Evolutionary conservation across 2,888 invertebrate species (phyloP), one percentile per base, ranked within the genome.

Genomic region (Perizoma affinitatum): DNA sequence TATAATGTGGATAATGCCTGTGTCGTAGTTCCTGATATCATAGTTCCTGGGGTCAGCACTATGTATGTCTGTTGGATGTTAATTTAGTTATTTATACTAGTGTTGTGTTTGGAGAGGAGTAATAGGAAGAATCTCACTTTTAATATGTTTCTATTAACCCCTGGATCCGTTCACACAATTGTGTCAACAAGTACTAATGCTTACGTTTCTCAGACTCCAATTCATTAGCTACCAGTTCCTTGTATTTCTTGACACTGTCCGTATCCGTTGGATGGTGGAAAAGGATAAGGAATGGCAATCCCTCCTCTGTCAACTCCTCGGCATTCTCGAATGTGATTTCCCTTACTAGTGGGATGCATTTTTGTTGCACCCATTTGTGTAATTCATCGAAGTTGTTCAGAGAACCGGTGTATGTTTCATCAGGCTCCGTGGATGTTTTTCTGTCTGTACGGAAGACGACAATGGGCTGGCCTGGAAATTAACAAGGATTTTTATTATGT

Each of bases 261-360:
- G 92, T 92, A 74, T 96, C 96, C 75, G 97, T 96, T 0, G 97
- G 96, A 69, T 95, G 92, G 80, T 99, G 98, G 92, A 99, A 99
- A 45, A 99, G 92, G 71, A 99, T 99, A 42, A 99, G 93, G 93
- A 99, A 99, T 5, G 99, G 99, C 75, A 99, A 88, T 40, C 99
- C 99, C 90, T 99, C 99, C 86, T 99, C 99, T 0, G 99, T 99
- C 34, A 99, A 89, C 87, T 99, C 99, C 89, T 99, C 99, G 1
- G 99, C 99, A 93, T 99, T 99, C 88, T 99, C 99, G 88, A 99
- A 99, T 0, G 99, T 99, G 63, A 99, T 99, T 88, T 99, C 99
- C 56, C 99, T 94, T 0, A 99, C 99, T 9, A 99, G 90, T 0
- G 99, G 99, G 43, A 99, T 97, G 84, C 99, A 99, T 80, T 97